phyloP scores from a whole-genome alignment of 2,888 invertebrate genomes.

The Bibio marci region DNA sequence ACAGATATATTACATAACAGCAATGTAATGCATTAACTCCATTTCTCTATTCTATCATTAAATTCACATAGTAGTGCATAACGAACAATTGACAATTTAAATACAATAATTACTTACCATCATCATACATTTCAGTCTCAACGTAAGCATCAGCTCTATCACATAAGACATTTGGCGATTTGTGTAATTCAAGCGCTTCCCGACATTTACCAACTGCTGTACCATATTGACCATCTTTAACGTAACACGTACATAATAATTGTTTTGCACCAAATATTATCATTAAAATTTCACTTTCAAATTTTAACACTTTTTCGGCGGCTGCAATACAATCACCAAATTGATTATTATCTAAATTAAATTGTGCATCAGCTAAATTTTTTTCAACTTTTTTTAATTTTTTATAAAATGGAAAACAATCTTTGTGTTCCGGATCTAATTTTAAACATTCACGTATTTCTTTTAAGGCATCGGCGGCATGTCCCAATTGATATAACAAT shows the following conservation, averaged over 20 bases:
- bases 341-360: slow-evolving; percentile 40
- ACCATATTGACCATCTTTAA: slow-evolving; percentile 45
- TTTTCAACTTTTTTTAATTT: slow-evolving; percentile 87
- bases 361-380: slow-evolving; percentile 46
- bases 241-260: slow-evolving; percentile 65
- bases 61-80: too few relatives aligned
- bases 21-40: too few relatives aligned
- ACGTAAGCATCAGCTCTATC: slow-evolving; percentile 87
- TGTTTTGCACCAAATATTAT: slow-evolving; percentile 59
- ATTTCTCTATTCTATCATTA: not conserved
- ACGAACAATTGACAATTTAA: too few relatives aligned
- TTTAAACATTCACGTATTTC: slow-evolving; percentile 94
- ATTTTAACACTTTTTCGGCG: slow-evolving; percentile 46
- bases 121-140: slow-evolving; percentile 77
- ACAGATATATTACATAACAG: too few relatives aligned
- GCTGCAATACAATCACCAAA: slow-evolving; percentile 49
- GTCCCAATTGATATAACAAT: slow-evolving; percentile 78
- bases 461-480: slow-evolving; percentile 76
- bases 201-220: slow-evolving; percentile 65
- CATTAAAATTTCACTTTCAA: slow-evolving; percentile 51
- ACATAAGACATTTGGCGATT: slow-evolving; percentile 64
- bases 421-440: slow-evolving; percentile 92
- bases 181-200: slow-evolving; percentile 55
- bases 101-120: slow-evolving; percentile 40
- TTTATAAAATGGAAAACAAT: slow-evolving; percentile 92